Evolutionary conservation across 2,113 vertebrate genomes (phyloP).

Genomic region (Sula dactylatra): DNA sequence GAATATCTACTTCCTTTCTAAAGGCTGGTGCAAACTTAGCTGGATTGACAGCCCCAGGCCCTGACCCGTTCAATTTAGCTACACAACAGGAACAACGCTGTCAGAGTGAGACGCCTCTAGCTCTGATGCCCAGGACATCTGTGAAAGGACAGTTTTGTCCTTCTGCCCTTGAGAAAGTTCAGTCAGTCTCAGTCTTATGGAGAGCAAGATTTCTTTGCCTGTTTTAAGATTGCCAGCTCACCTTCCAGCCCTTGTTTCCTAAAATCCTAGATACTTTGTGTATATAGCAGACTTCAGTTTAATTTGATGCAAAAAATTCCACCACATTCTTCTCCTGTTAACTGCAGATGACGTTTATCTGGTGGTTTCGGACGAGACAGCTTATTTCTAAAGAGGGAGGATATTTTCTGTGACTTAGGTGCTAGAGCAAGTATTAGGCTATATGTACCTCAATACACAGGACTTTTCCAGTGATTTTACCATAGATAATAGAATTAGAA

Average conservation of each 20-base stretch:
- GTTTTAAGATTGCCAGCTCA: neutral
- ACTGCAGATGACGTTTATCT: neutral
- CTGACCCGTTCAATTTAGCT: neutral
- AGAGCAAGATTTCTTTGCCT: neutral
- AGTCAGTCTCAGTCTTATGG: neutral
- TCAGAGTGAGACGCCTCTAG: neutral
- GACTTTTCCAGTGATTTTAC: neutral
- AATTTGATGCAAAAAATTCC: neutral
- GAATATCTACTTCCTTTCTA: neutral
- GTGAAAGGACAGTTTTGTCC: neutral
- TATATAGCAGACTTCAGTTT: neutral
- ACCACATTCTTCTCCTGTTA: neutral
- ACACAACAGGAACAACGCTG: neutral
- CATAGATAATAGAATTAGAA: neutral
- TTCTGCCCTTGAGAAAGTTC: neutral
- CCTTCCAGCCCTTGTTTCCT: neutral
- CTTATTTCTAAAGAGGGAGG: neutral
- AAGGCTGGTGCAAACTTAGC: neutral
- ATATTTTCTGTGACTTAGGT: neutral
- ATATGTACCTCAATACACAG: neutral
- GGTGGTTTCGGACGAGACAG: neutral
- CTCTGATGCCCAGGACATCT: neutral
- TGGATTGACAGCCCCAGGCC: slow-evolving; percentile 1
- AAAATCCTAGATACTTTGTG: neutral
- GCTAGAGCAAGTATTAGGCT: neutral